phyloP scores from a whole-genome alignment of 1,140 invertebrate genomes.

The Aphidius gifuensis region DNA sequence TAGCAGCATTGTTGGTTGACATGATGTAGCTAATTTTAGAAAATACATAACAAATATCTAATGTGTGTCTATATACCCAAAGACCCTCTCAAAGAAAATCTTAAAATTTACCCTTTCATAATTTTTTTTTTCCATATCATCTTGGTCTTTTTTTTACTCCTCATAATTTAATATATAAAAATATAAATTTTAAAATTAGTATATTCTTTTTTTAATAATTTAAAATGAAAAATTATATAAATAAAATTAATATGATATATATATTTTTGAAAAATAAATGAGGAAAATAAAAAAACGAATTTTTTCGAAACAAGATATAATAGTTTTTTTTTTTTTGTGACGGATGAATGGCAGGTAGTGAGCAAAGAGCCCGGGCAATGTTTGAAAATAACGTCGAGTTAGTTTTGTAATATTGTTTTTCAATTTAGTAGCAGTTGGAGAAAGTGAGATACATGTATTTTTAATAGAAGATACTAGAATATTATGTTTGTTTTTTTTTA shows the following conservation, averaged over 20 bases:
- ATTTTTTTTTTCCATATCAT: slow-evolving; percentile 9
- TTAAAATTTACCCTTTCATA: slow-evolving; percentile 25
- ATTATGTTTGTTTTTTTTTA: too few species aligned
- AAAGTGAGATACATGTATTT: too few species aligned
- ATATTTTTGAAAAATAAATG: background rate
- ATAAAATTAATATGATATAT: background rate
- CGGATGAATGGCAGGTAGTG: slow-evolving; percentile 27
- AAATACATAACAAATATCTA: background rate
- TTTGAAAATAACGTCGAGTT: slow-evolving; percentile 31
- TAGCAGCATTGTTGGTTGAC: slow-evolving; percentile 36
- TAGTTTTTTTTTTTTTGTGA: slow-evolving; percentile 10
- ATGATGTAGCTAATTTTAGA: slow-evolving; percentile 37
- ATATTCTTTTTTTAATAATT: background rate
- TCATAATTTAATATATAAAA: too few species aligned
- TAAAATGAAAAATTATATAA: background rate
- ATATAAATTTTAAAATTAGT: background rate
- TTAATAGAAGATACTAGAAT: too few species aligned
- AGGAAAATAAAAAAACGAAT: slow-evolving; percentile 1
- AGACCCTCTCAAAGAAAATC: slow-evolving; percentile 6
- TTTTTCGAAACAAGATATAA: slow-evolving; percentile 7
- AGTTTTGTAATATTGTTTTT: slow-evolving; percentile 28
- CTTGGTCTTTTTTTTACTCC: too few species aligned
- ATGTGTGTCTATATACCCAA: too few species aligned
- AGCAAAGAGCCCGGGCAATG: slow-evolving; percentile 25
- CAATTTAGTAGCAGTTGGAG: slow-evolving; percentile 16